Conservation (phyloP, 2,797 vertebrate genomes). For the Tragopan temminckii region DNA sequence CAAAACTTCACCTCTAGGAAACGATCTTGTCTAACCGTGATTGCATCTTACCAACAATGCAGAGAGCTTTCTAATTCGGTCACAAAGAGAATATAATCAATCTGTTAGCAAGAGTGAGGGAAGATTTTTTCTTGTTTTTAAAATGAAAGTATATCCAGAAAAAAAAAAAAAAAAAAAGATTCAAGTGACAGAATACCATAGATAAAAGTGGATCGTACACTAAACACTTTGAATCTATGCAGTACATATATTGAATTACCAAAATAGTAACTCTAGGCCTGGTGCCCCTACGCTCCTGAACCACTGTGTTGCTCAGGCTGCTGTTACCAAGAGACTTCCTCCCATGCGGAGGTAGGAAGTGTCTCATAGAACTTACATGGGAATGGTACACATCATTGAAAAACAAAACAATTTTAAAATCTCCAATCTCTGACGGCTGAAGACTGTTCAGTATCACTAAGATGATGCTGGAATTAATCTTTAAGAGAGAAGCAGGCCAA, state of each 20-base stretch:
- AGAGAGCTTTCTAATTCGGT: slow-evolving; percentile 23
- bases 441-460: not conserved
- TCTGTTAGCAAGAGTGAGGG: not conserved
- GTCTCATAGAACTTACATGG: not conserved
- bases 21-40: not conserved
- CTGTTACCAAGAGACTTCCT: not conserved
- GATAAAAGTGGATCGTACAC: not conserved
- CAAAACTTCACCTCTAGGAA: slow-evolving; percentile 58
- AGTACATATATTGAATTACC: not conserved
- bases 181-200: not conserved
- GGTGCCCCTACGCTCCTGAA: not conserved
- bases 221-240: not conserved
- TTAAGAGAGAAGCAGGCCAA: not conserved
- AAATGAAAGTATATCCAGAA: not conserved
- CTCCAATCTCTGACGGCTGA: rapidly evolving
- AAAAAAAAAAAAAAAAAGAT: not conserved
- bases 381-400: not conserved
- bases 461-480: not conserved
- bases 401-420: not conserved
- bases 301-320: not conserved
- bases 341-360: not conserved
- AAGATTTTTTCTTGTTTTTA: not conserved
- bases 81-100: not conserved
- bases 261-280: not conserved
- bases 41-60: slow-evolving; percentile 20